Evolutionary conservation across 2,797 vertebrate species (phyloP), one percentile per base, ranked within the genome.

Genomic region (Cyprinodon diabolis): DNA sequence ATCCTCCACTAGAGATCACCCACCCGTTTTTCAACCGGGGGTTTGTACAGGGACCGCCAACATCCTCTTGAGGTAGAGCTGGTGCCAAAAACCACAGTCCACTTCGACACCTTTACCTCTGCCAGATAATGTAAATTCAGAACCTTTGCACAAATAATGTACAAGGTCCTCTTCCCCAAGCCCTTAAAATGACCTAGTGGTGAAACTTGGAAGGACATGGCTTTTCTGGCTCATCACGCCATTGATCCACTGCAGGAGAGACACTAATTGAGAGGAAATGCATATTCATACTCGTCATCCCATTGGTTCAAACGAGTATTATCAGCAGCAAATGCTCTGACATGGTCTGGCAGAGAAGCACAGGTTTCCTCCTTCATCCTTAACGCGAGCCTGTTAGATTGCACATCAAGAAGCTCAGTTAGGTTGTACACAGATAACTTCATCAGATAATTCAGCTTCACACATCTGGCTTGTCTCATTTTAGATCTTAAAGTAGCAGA

Each of bases 91-190:
- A 66, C 47, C 63, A 6, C 63, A 48, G 43, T 47, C 63, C 63
- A 66, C 63, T 43, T 47, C 43, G 5, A 47, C 43, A 66, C 63
- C 43, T 6, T 66, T 5, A 47, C 21, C 4, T 14, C 63, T 14
- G n/a, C 63, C 43, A 66, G 11, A 43, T 40, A 65, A 21, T 10
- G 62, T 65, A 45, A 65, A 65, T 43, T 65, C 62, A 65, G 62
- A 21, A 65, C 25, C 25, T 30, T 30, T 30, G 25, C 25, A 30
- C 25, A 30, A 30, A 30, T 30, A 30, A 30, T 30, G 25, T 30
- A 30, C 25, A 30, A 30, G 25, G 25, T 2, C 25, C 2, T 30
- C 25, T 30, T 30, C 25, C 25, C 25, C 25, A 30, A 30, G 25
- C 25, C 25, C 25, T 30, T 30, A 30, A 30, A 30, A 30, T 30